phyloP scores from a whole-genome alignment of 2,888 invertebrate genomes.

The Temnothorax unifasciatus region DNA sequence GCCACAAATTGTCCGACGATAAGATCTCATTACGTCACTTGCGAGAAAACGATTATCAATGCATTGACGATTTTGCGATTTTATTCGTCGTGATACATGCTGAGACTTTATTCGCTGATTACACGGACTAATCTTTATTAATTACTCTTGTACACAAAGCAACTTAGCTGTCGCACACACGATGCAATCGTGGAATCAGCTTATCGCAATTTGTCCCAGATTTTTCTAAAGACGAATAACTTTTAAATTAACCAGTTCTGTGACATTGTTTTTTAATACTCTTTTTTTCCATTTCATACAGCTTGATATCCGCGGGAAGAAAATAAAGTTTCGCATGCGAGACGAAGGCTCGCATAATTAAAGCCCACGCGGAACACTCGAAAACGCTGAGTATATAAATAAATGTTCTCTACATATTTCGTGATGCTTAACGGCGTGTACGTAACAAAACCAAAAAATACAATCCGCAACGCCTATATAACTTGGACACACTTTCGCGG shows the following conservation, averaged over 20 bases:
- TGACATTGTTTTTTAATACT: background rate
- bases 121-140: constrained; percentile 32
- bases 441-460: constrained; percentile 66
- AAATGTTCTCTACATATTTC: constrained; percentile 8
- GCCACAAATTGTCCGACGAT: constrained; percentile 62
- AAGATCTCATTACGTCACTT: constrained; percentile 59
- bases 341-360: constrained; percentile 23
- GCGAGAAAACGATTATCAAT: constrained; percentile 42
- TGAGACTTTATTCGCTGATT: constrained; percentile 10
- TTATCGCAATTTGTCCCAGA: background rate
- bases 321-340: background rate
- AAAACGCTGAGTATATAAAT: constrained; percentile 33
- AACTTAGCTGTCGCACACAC: background rate
- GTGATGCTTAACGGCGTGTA: constrained; percentile 14
- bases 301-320: background rate
- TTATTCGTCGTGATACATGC: constrained; percentile 4
- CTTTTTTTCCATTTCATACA: background rate
- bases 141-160: background rate
- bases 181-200: background rate
- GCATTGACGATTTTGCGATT: constrained; percentile 39
- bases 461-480: constrained; percentile 70
- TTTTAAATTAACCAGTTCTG: background rate
- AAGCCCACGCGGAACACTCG: background rate
- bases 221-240: background rate
- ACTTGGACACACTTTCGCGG: constrained; percentile 64